These are phyloP conservation scores for Erebia palarica DNA, from an alignment of 2,888 invertebrate species.

Conservation along the genomic window DNA sequence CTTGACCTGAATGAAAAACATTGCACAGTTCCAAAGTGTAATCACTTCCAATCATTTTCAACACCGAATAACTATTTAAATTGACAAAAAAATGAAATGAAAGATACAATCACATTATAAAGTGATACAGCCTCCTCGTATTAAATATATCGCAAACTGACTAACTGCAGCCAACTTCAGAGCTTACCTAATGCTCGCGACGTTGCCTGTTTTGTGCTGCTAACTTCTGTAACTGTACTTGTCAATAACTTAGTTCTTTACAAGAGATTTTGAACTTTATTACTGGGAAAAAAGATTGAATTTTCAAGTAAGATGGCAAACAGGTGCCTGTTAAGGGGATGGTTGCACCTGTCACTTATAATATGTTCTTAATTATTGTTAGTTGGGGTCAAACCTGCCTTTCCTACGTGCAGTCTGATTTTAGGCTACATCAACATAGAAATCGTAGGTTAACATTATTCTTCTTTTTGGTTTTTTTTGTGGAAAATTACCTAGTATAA, in stretches of 20 bases:
- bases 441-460: too few species aligned
- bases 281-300: rapidly evolving
- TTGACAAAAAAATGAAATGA: constrained; percentile 42
- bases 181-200: constrained; percentile 46
- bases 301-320: constrained; percentile 14
- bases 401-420: too few species aligned
- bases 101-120: constrained; percentile 40
- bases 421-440: too few species aligned
- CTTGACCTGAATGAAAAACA: constrained; percentile 94
- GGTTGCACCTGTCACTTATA: background rate
- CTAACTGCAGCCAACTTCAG: constrained; percentile 63
- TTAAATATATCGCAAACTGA: constrained; percentile 55
- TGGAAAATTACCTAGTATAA: too few species aligned
- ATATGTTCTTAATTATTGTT: too few species aligned
- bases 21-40: constrained; percentile 93
- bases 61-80: constrained; percentile 25
- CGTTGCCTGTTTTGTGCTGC: constrained; percentile 64
- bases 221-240: constrained; percentile 63
- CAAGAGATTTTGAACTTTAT: constrained; percentile 42
- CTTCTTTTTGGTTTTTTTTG: too few species aligned
- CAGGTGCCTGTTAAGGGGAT: constrained; percentile 49
- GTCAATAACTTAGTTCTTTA: constrained; percentile 40
- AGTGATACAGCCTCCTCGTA: constrained; percentile 43
- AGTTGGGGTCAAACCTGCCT: too few species aligned
- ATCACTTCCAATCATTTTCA: constrained; percentile 89